Conservation (phyloP, 1,140 invertebrate species). For the Drosophila sproati region DNA sequence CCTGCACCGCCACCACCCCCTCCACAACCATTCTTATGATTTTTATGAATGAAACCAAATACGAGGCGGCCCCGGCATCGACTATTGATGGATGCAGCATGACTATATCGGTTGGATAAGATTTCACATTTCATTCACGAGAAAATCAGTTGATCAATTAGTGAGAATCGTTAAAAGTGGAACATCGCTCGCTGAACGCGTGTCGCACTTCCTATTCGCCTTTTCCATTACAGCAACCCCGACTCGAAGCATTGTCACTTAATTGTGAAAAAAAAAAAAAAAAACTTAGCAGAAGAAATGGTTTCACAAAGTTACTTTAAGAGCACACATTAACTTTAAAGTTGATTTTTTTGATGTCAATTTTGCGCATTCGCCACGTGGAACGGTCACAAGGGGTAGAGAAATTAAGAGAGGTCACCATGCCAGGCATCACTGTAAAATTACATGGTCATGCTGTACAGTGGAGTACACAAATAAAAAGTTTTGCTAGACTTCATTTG, state of each 20-base stretch:
- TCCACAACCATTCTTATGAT: slow-evolving; percentile 34
- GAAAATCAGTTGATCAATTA: slow-evolving; percentile 77
- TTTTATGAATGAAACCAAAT: slow-evolving; percentile 78
- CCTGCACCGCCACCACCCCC: background rate
- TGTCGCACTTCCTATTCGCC: slow-evolving; percentile 57
- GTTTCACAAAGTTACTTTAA: slow-evolving; percentile 39
- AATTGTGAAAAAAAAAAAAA: slow-evolving; percentile 6
- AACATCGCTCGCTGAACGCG: slow-evolving; percentile 29
- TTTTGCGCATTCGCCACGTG: slow-evolving; percentile 8
- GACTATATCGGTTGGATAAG: slow-evolving; percentile 47
- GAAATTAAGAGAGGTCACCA: too few relatives aligned
- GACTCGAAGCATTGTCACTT: slow-evolving; percentile 2
- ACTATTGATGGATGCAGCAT: slow-evolving; percentile 61
- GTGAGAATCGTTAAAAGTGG: slow-evolving; percentile 70
- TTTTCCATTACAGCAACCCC: slow-evolving; percentile 21
- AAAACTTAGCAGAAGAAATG: background rate
- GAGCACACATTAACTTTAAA: slow-evolving; percentile 2
- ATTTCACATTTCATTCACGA: slow-evolving; percentile 79
- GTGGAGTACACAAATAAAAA: too few relatives aligned
- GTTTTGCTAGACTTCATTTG: too few relatives aligned
- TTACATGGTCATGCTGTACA: too few relatives aligned
- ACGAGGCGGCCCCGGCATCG: slow-evolving; percentile 36
- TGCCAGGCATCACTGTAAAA: too few relatives aligned
- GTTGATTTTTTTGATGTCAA: background rate
- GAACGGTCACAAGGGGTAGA: background rate